A percentile compares a stretch with the other conserved stretches of the same genome.
phyloP scores from a whole-genome alignment of 2,888 invertebrate genomes.

The Amorpha juglandis region DNA sequence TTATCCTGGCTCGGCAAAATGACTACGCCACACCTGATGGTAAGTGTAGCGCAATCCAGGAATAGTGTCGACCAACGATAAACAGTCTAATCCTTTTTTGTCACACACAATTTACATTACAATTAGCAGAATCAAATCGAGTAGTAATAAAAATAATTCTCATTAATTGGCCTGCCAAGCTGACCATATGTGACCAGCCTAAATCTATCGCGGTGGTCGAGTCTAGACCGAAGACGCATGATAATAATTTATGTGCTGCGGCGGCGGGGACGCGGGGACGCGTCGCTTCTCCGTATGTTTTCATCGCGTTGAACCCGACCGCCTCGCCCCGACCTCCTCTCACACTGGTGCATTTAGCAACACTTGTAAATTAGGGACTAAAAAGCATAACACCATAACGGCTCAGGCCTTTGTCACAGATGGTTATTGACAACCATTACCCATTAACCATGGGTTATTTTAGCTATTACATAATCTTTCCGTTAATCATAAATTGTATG shows the following conservation, averaged over 20 bases:
- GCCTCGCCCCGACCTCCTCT: not conserved
- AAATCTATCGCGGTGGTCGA: slow-evolving; percentile 32
- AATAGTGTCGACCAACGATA: no score
- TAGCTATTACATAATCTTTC: no score
- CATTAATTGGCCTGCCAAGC: not conserved
- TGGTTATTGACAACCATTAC: no score
- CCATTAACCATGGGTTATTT: no score
- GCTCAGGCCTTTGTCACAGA: no score
- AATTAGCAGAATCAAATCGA: no score
- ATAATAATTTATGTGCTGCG: slow-evolving; percentile 48
- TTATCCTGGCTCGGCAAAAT: no score
- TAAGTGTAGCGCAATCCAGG: no score
- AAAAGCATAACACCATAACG: no score
- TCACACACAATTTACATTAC: not conserved
- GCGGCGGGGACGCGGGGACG: slow-evolving; percentile 43
- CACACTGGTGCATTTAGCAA: not conserved
- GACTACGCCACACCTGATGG: no score
- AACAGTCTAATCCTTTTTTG: no score
- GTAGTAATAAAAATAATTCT: not conserved
- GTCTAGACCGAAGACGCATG: slow-evolving; percentile 33
- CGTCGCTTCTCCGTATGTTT: slow-evolving; percentile 44
- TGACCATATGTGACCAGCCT: slow-evolving; percentile 13
- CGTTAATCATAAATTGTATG: no score
- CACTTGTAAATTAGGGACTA: not conserved
- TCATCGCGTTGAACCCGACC: slow-evolving; percentile 42